Evolutionary conservation across 2,888 invertebrate species (phyloP).

Genomic region (Lasioglossum pauxillum): DNA sequence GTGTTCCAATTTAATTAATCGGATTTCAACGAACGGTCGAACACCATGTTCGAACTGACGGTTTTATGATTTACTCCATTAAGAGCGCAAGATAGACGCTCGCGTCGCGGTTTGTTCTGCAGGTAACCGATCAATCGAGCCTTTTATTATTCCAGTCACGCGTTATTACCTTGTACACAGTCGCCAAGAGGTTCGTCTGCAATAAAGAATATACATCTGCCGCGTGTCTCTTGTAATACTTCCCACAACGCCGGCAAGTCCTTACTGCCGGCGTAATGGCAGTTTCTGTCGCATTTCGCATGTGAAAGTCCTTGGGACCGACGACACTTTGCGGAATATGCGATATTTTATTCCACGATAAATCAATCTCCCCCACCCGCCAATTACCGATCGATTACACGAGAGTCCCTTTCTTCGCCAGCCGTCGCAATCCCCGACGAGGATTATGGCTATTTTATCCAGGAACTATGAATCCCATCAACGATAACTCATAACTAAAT

Average conservation of each 20-base stretch:
- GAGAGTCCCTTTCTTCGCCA: neutral
- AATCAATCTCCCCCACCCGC: neutral
- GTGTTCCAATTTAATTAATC: neutral
- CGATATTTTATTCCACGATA: neutral
- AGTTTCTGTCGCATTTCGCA: neutral
- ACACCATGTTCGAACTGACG: neutral
- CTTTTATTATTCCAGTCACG: conserved; percentile 45
- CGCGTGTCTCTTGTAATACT: neutral
- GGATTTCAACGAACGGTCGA: neutral
- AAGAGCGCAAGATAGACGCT: neutral
- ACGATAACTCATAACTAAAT: neutral
- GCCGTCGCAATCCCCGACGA: neutral
- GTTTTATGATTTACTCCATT: neutral
- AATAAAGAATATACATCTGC: conserved; percentile 41
- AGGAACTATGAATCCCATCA: neutral
- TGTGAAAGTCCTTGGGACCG: conserved; percentile 10
- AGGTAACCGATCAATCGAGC: neutral
- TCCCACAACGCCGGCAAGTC: conserved; percentile 2
- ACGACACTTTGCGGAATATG: neutral
- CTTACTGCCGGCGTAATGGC: neutral
- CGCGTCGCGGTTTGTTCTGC: conserved; percentile 9
- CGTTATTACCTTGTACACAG: conserved; percentile 44
- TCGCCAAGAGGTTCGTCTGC: conserved; percentile 32
- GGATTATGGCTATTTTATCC: neutral
- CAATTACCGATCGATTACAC: conserved; percentile 4